Evolutionary conservation across 2,797 vertebrate species (phyloP).

Genomic region (Silurus lanzhouensis): DNA sequence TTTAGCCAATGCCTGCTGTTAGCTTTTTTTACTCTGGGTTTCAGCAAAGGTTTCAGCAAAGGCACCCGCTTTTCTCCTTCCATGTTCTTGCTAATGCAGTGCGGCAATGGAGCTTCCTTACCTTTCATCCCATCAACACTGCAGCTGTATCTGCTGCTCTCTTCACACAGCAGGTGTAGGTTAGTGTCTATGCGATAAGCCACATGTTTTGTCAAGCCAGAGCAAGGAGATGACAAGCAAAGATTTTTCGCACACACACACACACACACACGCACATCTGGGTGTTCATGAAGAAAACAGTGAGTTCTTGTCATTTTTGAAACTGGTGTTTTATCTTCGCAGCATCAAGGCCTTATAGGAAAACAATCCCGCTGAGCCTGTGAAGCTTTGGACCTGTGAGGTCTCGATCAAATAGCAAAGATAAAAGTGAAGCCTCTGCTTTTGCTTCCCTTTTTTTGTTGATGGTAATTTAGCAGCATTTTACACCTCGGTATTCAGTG

Average conservation of each 20-base stretch:
- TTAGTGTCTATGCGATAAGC: too few relatives aligned
- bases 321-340: neutral
- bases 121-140: neutral
- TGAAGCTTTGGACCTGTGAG: constrained; percentile 20
- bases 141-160: too few relatives aligned
- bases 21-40: neutral
- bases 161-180: neutral
- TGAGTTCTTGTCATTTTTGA: neutral
- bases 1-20: neutral
- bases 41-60: neutral
- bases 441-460: neutral
- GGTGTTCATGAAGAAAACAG: neutral
- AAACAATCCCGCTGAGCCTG: constrained; percentile 23
- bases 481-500: too few relatives aligned
- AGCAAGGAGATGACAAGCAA: too few relatives aligned
- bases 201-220: too few relatives aligned
- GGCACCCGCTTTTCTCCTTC: neutral
- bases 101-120: neutral
- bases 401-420: neutral
- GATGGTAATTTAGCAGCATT: neutral
- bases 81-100: neutral
- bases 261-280: neutral
- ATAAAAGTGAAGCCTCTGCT: constrained; percentile 17
- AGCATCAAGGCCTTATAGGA: neutral
- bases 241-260: neutral